Percentiles rank a stretch among this genome's conserved stretches.
phyloP scores from a whole-genome alignment of 2,797 vertebrate genomes.

The Garrulus glandarius region DNA sequence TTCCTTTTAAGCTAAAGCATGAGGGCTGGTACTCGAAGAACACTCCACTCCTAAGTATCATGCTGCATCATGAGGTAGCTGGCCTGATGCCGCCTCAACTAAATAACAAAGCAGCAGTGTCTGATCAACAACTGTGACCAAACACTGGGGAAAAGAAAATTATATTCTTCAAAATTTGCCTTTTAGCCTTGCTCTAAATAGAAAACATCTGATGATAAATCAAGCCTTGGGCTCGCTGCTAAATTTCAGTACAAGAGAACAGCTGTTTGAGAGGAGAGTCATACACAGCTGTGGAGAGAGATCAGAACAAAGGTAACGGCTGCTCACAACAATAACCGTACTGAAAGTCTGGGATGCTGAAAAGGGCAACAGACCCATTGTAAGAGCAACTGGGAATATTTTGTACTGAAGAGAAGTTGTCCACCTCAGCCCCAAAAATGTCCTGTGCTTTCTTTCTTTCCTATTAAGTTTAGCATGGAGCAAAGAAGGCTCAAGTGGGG shows the following conservation, averaged over 20 bases:
- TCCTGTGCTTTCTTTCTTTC: neutral
- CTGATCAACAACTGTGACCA: constrained; percentile 32
- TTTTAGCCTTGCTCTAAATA: constrained; percentile 9
- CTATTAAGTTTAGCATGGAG: neutral
- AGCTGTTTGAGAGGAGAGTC: neutral
- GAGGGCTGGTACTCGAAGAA: neutral
- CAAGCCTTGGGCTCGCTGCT: neutral
- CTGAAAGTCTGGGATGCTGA: neutral
- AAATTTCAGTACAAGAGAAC: neutral
- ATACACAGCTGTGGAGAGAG: neutral
- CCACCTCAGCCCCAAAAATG: neutral
- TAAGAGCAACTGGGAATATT: neutral
- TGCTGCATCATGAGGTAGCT: constrained; percentile 15
- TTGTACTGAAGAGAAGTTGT: neutral
- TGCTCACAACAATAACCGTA: neutral
- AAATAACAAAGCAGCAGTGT: constrained; percentile 55
- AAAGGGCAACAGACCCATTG: fast-evolving
- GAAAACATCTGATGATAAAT: constrained; percentile 44
- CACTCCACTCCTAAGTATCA: neutral
- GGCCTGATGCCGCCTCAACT: neutral
- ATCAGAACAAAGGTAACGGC: neutral
- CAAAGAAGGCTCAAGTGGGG: neutral
- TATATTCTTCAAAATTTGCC: constrained; percentile 8
- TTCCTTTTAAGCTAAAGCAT: neutral
- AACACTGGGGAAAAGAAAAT: neutral